Evolutionary conservation across 2,113 vertebrate species (phyloP), one percentile per base, ranked within the genome.

Genomic region (Microcebus ravelobensis): DNA sequence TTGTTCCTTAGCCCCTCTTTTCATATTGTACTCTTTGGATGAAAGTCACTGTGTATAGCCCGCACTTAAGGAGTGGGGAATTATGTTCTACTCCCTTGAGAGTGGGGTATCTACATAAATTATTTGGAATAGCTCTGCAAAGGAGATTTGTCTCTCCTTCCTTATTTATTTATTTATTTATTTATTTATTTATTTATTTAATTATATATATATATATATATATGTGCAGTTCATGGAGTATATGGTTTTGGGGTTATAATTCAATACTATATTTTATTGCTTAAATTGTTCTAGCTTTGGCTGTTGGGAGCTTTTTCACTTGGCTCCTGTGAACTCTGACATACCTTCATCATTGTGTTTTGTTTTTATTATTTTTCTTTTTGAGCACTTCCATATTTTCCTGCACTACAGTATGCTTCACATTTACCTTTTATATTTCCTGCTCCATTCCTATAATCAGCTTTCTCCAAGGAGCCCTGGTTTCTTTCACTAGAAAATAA

Each of bases 401-500:
- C 90, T 29, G 45, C 6, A 67, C 21, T 61, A 5, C 10, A 73
- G 7, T 17, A 39, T 92, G 27, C 27, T 52, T 85, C 14, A 87
- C 18, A 63, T 31, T 90, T 18, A 31, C 21, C 42, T 91, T 76
- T 25, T 71, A 12, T 42, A 55, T 79, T 91, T 96, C 25, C 25
- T 73, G 15, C 25, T 91, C 7, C 8, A 34, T 29, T 91, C n/a
- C 55, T 77, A 73, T 20, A 94, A 77, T 89, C 6, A 31, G 8
- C 83, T 68, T 86, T 95, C 15, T 93, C 23, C 23, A 39, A 84
- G 11, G 11, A 95, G 10, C 34, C 9, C 11, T 73, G 17, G 21
- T 80, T 96, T 25, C 21, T 87, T 84, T 90, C 85, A 68, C 18
- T 85, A 48, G 70, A 92, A 90, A 50, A 39, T 45, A 50, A n/a